A percentile compares a stretch with the other conserved stretches of the same genome.
phyloP scores from a whole-genome alignment of 92 coral and sea anemone genomes.

The Porites cylindrica region DNA sequence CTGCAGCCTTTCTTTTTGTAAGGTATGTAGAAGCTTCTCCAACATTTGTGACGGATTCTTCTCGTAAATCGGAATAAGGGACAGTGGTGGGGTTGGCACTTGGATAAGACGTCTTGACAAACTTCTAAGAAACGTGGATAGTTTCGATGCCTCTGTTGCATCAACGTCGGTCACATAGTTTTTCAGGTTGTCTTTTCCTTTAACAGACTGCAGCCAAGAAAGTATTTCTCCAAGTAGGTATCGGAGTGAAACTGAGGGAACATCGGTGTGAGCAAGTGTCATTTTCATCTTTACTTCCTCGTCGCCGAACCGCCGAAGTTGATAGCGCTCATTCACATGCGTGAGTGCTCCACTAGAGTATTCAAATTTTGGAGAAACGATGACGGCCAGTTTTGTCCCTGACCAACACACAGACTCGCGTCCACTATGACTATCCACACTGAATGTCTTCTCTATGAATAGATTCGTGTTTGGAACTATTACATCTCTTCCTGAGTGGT shows the following conservation, averaged over 20 bases:
- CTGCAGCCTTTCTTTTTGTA: conserved; percentile 14
- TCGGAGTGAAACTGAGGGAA: conserved; percentile 42
- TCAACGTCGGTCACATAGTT: conserved; percentile 13
- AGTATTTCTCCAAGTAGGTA: conserved; percentile 35
- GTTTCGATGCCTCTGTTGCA: not conserved
- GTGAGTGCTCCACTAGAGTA: conserved; percentile 55
- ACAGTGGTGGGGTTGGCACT: conserved; percentile 51
- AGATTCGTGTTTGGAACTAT: conserved; percentile 60
- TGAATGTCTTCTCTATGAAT: conserved; percentile 34
- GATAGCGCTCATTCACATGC: conserved; percentile 66
- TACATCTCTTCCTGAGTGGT: conserved; percentile 56
- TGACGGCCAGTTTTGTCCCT: conserved; percentile 59
- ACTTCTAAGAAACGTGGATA: conserved; percentile 21
- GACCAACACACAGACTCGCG: conserved; percentile 52
- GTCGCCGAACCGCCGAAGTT: conserved; percentile 56
- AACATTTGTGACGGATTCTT: conserved; percentile 14
- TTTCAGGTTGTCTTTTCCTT: conserved; percentile 4
- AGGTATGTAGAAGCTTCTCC: conserved; percentile 16
- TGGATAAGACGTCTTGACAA: conserved; percentile 26
- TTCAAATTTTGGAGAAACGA: conserved; percentile 59
- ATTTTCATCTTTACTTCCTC: conserved; percentile 48
- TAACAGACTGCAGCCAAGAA: conserved; percentile 39
- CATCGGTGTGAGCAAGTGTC: conserved; percentile 45
- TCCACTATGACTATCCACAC: conserved; percentile 32
- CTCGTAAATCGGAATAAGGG: conserved; percentile 24